Conservation (phyloP, 2,797 vertebrate genomes). For the Squalus acanthias region DNA sequence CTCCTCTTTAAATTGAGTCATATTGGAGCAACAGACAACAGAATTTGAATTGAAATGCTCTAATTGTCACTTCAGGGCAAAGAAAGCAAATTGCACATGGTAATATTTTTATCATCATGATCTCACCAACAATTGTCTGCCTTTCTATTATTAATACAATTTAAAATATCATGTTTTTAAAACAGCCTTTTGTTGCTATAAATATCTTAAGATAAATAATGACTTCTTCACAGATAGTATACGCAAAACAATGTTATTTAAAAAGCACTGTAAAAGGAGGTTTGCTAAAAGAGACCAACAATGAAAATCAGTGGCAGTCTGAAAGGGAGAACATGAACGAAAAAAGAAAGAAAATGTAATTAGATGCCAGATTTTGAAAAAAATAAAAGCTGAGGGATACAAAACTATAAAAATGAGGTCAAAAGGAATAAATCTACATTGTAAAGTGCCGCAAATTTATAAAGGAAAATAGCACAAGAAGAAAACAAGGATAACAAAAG, state of each 20-base stretch:
- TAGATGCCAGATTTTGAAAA: neutral
- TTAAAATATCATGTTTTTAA: neutral
- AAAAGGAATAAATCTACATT: neutral
- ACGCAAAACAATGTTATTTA: neutral
- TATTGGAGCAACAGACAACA: slow-evolving; percentile 2
- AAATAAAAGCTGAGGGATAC: neutral
- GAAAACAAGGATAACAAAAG: neutral
- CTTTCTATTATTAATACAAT: slow-evolving; percentile 26
- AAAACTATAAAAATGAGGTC: neutral
- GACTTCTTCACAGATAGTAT: neutral
- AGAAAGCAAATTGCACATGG: neutral
- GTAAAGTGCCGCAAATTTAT: neutral
- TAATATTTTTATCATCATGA: slow-evolving; percentile 28
- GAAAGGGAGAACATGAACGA: neutral
- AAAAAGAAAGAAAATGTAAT: neutral
- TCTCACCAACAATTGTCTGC: neutral
- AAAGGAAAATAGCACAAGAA: neutral
- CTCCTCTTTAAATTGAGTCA: slow-evolving; percentile 9
- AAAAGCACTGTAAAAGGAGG: neutral
- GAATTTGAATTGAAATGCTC: neutral
- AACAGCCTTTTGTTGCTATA: neutral
- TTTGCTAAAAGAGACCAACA: neutral
- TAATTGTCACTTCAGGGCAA: slow-evolving; percentile 11
- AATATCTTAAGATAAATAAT: neutral
- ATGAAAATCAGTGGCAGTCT: neutral